These are phyloP conservation scores for Microctonus hyperodae DNA, from an alignment of 2,888 invertebrate genomes.

Conservation along the genomic window DNA sequence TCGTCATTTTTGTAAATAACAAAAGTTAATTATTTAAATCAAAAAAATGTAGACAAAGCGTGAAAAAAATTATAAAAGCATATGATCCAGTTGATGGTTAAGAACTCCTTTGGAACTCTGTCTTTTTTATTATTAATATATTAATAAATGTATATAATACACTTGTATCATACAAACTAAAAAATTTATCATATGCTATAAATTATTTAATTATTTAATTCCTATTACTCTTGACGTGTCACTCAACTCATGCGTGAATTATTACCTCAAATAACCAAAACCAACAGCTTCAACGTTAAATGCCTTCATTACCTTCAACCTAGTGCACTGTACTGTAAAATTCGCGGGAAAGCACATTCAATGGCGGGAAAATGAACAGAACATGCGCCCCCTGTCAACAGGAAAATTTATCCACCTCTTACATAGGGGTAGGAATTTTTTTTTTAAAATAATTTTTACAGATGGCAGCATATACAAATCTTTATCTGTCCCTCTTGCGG, in stretches of 20 bases:
- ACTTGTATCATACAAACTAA: background rate
- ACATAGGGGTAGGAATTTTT: no score
- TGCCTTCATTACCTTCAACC: no score
- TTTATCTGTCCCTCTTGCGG: constrained; percentile 6
- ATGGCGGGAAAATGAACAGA: constrained; percentile 47
- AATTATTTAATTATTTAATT: background rate
- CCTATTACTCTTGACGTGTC: background rate
- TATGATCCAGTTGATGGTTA: background rate
- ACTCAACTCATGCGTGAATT: background rate
- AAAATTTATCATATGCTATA: background rate
- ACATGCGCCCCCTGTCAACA: constrained; percentile 1
- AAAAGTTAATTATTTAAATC: background rate
- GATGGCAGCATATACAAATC: background rate
- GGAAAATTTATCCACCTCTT: no score
- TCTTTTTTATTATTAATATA: background rate
- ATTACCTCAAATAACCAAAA: background rate
- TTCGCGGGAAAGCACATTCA: constrained; percentile 46
- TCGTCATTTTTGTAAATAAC: constrained; percentile 47
- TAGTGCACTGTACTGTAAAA: constrained; percentile 30
- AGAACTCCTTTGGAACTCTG: background rate
- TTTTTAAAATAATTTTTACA: background rate
- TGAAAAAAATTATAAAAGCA: background rate
- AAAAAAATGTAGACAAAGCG: background rate
- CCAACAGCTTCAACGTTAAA: constrained; percentile 2
- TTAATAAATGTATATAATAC: background rate